Conservation (phyloP, 1,140 invertebrate genomes). For the Samia ricini region DNA sequence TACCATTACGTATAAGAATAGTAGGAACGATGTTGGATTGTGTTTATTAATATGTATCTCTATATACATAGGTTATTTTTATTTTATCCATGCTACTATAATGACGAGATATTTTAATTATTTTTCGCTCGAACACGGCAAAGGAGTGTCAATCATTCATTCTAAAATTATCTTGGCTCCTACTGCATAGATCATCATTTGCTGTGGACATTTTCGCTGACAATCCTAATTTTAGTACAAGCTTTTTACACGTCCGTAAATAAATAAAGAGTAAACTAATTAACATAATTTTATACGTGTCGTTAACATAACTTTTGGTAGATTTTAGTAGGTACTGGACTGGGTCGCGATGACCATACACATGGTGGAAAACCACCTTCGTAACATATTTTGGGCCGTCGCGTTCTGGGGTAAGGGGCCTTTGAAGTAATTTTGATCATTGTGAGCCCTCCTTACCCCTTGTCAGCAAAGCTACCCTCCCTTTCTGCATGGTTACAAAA, state of each 20-base stretch:
- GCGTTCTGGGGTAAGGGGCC: too few relatives aligned
- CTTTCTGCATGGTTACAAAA: too few relatives aligned
- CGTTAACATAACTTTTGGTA: too few relatives aligned
- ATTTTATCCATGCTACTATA: not conserved
- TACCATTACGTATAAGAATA: not conserved
- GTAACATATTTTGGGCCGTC: too few relatives aligned
- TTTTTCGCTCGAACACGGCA: not conserved
- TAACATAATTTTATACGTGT: too few relatives aligned
- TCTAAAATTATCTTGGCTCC: constrained; percentile 7
- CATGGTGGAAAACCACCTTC: too few relatives aligned
- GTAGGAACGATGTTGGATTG: too few relatives aligned
- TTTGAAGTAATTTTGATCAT: too few relatives aligned
- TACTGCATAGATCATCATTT: not conserved
- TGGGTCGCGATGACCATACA: too few relatives aligned
- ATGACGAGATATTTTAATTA: not conserved
- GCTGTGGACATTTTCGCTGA: not conserved
- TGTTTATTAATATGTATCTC: not conserved
- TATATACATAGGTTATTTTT: not conserved
- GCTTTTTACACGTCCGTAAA: not conserved
- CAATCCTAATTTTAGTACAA: not conserved
- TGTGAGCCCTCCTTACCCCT: too few relatives aligned
- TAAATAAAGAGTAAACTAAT: not conserved
- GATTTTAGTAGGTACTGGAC: too few relatives aligned
- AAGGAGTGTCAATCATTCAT: constrained; percentile 5
- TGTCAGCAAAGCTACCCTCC: too few relatives aligned